These are phyloP conservation scores for Sarcophaga bullata DNA, from an alignment of 1,140 invertebrate species.

Conservation along the genomic window DNA sequence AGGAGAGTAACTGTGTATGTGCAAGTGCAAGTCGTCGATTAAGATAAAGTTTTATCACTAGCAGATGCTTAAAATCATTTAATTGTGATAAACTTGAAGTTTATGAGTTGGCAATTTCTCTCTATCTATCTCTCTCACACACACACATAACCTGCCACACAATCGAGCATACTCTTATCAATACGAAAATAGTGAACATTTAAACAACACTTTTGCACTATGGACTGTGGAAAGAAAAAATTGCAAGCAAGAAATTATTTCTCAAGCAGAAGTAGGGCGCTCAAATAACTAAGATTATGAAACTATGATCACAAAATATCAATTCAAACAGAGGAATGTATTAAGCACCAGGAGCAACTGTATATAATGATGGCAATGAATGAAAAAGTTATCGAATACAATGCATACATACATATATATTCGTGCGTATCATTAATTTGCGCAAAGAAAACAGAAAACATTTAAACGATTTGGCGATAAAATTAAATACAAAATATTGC, in stretches of 20 bases:
- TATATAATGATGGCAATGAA: too few relatives aligned
- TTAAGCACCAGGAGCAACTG: too few relatives aligned
- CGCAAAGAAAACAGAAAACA: too few relatives aligned
- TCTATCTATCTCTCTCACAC: background rate
- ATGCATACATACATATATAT: too few relatives aligned
- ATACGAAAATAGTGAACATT: background rate
- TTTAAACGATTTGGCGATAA: too few relatives aligned
- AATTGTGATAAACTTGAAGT: slow-evolving; percentile 45
- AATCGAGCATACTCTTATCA: background rate
- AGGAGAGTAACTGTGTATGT: background rate
- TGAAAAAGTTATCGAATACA: too few relatives aligned
- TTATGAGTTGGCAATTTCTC: slow-evolving; percentile 44
- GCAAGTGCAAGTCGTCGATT: background rate
- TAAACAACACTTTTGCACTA: background rate
- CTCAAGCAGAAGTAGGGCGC: too few relatives aligned
- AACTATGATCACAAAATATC: too few relatives aligned
- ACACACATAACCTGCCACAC: background rate
- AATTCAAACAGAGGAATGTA: too few relatives aligned
- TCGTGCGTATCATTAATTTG: too few relatives aligned
- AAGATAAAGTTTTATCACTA: slow-evolving; percentile 35
- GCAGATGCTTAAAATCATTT: slow-evolving; percentile 45
- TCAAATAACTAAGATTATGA: too few relatives aligned
- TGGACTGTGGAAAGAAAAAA: background rate
- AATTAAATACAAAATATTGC: too few relatives aligned
- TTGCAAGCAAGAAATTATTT: background rate